These are phyloP conservation scores for Atractosteus spatula DNA, from an alignment of 2,113 vertebrate species.

Conservation along the genomic window DNA sequence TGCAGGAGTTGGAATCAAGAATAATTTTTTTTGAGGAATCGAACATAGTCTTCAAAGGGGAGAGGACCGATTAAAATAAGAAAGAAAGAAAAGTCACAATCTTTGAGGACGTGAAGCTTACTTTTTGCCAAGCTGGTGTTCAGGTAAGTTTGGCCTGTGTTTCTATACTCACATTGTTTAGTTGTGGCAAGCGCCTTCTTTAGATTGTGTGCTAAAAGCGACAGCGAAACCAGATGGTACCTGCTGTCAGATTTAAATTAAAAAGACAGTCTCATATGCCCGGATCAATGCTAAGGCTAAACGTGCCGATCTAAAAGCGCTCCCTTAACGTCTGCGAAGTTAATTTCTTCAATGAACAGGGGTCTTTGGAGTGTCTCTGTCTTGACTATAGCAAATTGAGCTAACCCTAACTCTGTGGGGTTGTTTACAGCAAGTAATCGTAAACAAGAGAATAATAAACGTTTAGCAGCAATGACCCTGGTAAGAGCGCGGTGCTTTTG, in stretches of 20 bases:
- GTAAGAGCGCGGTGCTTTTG: slow-evolving; percentile 65
- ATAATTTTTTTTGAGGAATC: slow-evolving; percentile 52
- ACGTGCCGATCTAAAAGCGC: neutral
- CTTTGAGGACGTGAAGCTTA: slow-evolving; percentile 82
- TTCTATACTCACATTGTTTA: slow-evolving; percentile 70
- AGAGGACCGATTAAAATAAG: slow-evolving; percentile 58
- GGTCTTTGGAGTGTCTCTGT: neutral
- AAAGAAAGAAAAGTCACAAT: slow-evolving; percentile 82
- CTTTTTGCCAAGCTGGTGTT: slow-evolving; percentile 86
- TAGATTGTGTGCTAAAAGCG: slow-evolving; percentile 40
- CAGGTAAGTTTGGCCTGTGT: slow-evolving; percentile 96
- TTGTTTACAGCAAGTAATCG: slow-evolving; percentile 6
- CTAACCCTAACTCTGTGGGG: slow-evolving; percentile 40
- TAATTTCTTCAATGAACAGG: slow-evolving; percentile 5
- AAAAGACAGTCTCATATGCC: slow-evolving; percentile 17
- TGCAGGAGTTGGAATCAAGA: slow-evolving; percentile 88
- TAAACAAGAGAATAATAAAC: slow-evolving; percentile 42
- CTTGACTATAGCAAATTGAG: neutral
- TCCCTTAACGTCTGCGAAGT: slow-evolving; percentile 11
- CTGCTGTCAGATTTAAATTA: slow-evolving; percentile 36
- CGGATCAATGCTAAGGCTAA: slow-evolving; percentile 11
- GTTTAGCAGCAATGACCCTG: slow-evolving; percentile 46
- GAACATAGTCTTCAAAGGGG: slow-evolving; percentile 53
- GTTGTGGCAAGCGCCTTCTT: slow-evolving; percentile 75
- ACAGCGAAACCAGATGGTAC: slow-evolving; percentile 40